Base-by-base conservation (phyloP, 2,113 vertebrate species). In the Odontophorus gujanensis region DNA sequence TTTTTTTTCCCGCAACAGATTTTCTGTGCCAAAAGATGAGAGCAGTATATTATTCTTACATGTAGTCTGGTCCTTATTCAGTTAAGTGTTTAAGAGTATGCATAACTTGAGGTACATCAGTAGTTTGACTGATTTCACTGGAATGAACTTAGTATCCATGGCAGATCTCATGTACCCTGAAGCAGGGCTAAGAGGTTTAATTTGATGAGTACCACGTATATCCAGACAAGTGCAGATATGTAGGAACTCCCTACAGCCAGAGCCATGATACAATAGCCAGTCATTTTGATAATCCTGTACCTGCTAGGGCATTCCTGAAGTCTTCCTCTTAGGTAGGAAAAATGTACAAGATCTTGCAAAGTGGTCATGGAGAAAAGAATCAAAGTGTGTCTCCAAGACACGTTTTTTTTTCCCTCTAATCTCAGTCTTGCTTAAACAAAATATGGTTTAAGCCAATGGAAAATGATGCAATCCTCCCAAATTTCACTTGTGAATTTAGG, bases 1-100 rank as follows among this genome's bases (percentile, higher is more conserved):
- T 40, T 40, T 40, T 40, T 40, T 40, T 13, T 13, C 40, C 12
- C 12, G 40, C 26, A 24, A 5, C 4, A 0, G 25, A 51, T 78
- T 81, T 89, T 83, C 59, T 81, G 21, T 81, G 48, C n/a, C 79
- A 81, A 84, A 72, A 88, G 24, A 69, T 83, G 10, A 81, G 87
- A 78, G 36, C 10, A 58, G 78, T 24, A 59, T 18, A 48, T 59
- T 73, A 21, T 32, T 62, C 36, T 62, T 63, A 28, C 28, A 11
- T 63, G 25, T 28, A 63, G 25, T 28, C 38, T 63, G 58, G 18
- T n/a, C 30, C 38, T 48, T 8, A 79, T 59, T 78, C 55, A 89
- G 63, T 9, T 81, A 84, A 17, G 25, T 81, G 43, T 72, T 84
- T 61, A 86, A 81, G 38, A 89, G 30, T 53, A 47, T 58, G 30